Base-by-base conservation (phyloP, 2,888 invertebrate species). In the Ceriagrion tenellum region DNA sequence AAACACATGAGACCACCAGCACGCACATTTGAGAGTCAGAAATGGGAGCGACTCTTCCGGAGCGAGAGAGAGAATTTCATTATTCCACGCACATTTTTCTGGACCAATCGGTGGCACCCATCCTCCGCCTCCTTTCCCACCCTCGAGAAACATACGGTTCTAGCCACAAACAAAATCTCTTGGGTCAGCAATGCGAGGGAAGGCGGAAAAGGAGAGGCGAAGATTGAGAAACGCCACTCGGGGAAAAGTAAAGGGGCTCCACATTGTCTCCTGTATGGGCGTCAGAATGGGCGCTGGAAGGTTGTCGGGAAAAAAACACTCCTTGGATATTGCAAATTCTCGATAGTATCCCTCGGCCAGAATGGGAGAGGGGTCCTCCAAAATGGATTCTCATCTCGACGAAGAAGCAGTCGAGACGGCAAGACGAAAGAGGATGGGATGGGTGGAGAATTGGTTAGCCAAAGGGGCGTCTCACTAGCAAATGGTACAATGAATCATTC, bases 31-130 rank as follows among this genome's bases (percentile, higher is more conserved):
- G 81, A 26, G 81, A 81, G 18, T 35, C 81, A 35, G 35, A 81
- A 35, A 81, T 30, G 35, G 35, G 69, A 20, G 69, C 18, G 69
- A 69, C 69, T 69, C 12, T n/a, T 81, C 35, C 81, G 35, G 16
- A 35, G 35, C n/a, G n/a, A n/a, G n/a, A n/a, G n/a, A n/a, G 12
- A 81, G 81, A 81, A 81, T 81, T 81, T 81, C 81, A 81, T 81
- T 81, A 81, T 81, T 81, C 81, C 30, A 35, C 81, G 69, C 26
- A 26, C 69, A 69, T 69, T 69, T 69, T 59, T 26, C 26, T 10
- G 69, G 69, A n/a, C 69, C 69, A 69, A 69, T 69, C 69, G 26
- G 47, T 8, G 59, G 8, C 47, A 4, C 4, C 47, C 47, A n/a
- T 1, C 69, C 69, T 26, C 20, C 26, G 23, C 23, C 26, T n/a